These are phyloP conservation scores for Piprites chloris DNA, from an alignment of 2,113 vertebrate genomes.

Conservation along the genomic window DNA sequence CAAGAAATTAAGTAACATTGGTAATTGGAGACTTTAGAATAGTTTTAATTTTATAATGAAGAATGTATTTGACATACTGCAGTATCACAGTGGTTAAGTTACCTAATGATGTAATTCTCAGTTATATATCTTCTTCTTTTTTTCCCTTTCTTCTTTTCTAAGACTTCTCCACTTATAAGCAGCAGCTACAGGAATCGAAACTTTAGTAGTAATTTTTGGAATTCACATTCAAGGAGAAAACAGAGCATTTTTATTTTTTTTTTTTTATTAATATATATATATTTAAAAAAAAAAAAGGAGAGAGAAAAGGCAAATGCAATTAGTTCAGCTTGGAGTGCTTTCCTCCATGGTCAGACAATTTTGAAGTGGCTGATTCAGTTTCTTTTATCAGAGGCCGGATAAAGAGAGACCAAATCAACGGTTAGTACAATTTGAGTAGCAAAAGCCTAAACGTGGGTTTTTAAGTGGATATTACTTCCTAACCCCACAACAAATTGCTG, in stretches of 20 bases:
- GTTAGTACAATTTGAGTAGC: background rate
- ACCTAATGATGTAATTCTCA: background rate
- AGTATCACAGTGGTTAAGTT: background rate
- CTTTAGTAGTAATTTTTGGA: background rate
- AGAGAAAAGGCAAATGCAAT: background rate
- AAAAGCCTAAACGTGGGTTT: background rate
- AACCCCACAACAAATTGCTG: background rate
- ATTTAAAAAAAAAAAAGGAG: background rate
- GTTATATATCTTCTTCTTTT: too few species aligned
- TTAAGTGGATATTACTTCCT: background rate
- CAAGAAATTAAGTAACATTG: background rate
- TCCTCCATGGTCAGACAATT: background rate
- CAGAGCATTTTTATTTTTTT: background rate
- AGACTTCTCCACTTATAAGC: background rate
- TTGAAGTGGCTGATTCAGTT: background rate
- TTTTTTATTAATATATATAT: too few species aligned
- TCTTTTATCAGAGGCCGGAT: background rate
- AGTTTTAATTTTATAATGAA: background rate
- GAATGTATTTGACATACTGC: background rate
- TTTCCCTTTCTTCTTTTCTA: background rate
- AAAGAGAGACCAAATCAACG: background rate
- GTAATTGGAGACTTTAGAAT: background rate
- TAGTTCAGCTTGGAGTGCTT: background rate
- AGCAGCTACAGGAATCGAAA: background rate
- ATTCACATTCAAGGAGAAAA: background rate